Percentiles rank a stretch among this genome's conserved stretches.
These are phyloP conservation scores for Halictus rubicundus DNA, from an alignment of 1,140 invertebrate species.

Conservation along the genomic window DNA sequence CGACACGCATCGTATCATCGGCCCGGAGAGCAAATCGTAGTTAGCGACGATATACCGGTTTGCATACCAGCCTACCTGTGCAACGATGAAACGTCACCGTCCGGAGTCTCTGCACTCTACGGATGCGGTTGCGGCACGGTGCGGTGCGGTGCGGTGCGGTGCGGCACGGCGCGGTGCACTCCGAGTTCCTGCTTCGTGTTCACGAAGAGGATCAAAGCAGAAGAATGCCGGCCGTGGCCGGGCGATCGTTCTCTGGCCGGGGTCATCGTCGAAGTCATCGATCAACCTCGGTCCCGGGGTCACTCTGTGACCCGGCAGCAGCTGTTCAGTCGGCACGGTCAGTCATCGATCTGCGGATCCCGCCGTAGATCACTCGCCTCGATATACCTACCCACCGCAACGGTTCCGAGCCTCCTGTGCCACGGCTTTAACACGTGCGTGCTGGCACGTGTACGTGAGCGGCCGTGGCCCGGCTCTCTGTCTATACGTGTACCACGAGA, in stretches of 20 bases:
- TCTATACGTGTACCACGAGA: conserved; percentile 9
- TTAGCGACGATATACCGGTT: conserved; percentile 58
- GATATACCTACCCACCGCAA: conserved; percentile 64
- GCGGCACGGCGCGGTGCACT: neutral
- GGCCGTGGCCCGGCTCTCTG: neutral
- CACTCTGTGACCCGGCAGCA: conserved; percentile 72
- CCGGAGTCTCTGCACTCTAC: neutral
- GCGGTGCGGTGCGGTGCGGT: too few relatives aligned
- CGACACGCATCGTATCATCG: conserved; percentile 32
- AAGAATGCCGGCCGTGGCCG: conserved; percentile 61
- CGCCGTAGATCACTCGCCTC: conserved; percentile 69
- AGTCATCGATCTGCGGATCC: conserved; percentile 76
- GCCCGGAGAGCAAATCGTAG: conserved; percentile 22
- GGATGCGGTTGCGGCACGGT: too few relatives aligned
- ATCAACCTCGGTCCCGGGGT: conserved; percentile 73
- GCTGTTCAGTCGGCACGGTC: conserved; percentile 71
- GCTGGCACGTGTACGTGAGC: neutral
- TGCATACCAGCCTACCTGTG: conserved; percentile 45
- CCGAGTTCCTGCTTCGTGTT: conserved; percentile 54
- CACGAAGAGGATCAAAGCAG: conserved; percentile 47
- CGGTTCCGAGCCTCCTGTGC: conserved; percentile 15
- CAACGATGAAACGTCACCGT: conserved; percentile 57
- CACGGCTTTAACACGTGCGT: neutral
- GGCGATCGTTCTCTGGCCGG: conserved; percentile 57
- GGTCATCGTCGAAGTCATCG: conserved; percentile 76